Evolutionary conservation across 2,797 vertebrate genomes (phyloP).

Genomic region (Pelodytes ibericus): DNA sequence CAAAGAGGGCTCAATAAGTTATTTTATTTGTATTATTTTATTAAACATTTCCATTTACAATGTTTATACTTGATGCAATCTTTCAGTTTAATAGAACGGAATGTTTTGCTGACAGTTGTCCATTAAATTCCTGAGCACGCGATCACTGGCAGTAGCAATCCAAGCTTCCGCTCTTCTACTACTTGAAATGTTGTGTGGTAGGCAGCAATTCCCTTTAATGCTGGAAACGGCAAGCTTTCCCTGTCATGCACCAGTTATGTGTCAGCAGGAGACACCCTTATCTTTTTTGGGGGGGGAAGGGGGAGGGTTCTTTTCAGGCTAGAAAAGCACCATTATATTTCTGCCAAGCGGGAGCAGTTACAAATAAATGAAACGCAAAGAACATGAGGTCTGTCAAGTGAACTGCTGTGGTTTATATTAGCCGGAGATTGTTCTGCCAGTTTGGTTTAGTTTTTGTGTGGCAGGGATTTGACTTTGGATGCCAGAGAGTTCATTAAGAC

Average conservation of each 20-base stretch:
- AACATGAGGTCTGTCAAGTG: slow-evolving; percentile 52
- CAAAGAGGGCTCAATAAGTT: no score
- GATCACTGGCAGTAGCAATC: no score
- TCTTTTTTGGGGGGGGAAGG: no score
- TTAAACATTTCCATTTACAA: no score
- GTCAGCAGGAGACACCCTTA: not conserved
- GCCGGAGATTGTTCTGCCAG: slow-evolving; percentile 49
- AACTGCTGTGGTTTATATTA: slow-evolving; percentile 53
- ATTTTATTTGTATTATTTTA: no score
- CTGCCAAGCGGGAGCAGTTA: slow-evolving; percentile 49
- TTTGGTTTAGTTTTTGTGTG: slow-evolving; percentile 44
- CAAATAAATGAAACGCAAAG: slow-evolving; percentile 48
- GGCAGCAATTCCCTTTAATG: not conserved
- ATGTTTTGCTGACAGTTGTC: no score
- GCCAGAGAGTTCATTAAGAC: slow-evolving; percentile 46
- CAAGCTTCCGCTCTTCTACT: not conserved
- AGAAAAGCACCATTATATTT: slow-evolving; percentile 40
- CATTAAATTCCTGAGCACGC: no score
- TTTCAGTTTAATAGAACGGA: no score
- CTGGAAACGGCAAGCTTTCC: no score
- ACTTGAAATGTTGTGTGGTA: not conserved
- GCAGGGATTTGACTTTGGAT: slow-evolving; percentile 31
- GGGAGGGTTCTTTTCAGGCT: not conserved
- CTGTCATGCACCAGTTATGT: not conserved
- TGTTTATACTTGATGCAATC: no score